A percentile compares a stretch with the other conserved stretches of the same genome.
Evolutionary conservation across 1,140 invertebrate genomes (phyloP).

Genomic region (Samia ricini): DNA sequence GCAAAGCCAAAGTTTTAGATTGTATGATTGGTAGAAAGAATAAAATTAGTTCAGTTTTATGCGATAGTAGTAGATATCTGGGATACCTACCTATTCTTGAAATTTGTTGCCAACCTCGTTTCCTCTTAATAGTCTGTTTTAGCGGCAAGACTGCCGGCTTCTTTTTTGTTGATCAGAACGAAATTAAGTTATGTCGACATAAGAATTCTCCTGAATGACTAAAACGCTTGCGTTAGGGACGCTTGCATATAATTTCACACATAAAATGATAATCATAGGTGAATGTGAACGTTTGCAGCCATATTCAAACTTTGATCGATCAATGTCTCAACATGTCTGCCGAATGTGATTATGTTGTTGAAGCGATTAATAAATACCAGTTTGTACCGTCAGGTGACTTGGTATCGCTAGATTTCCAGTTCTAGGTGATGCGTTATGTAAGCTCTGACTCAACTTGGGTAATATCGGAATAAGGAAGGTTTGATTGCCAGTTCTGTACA

Average conservation of each 20-base stretch:
- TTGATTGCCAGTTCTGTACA: background rate
- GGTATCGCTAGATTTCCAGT: conserved; percentile 17
- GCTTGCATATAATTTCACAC: background rate
- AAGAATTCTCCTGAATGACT: too few relatives aligned
- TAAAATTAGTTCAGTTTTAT: too few relatives aligned
- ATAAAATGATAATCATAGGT: background rate
- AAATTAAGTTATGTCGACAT: too few relatives aligned
- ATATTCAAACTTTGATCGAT: background rate
- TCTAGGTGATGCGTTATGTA: conserved; percentile 6
- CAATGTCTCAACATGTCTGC: background rate
- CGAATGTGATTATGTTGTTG: background rate
- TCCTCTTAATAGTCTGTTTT: too few relatives aligned
- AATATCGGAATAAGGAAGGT: conserved; percentile 1
- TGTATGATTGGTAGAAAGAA: too few relatives aligned
- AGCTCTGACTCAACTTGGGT: background rate
- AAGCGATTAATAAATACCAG: background rate
- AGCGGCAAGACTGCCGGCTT: too few relatives aligned
- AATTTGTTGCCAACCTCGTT: too few relatives aligned
- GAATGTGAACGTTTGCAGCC: background rate
- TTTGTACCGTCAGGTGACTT: conserved; percentile 29
- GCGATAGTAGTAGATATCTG: too few relatives aligned
- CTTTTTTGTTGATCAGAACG: too few relatives aligned
- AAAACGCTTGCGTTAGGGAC: too few relatives aligned
- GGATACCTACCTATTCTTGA: too few relatives aligned
- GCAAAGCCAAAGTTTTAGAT: too few relatives aligned